Base-by-base conservation (phyloP, 2,797 vertebrate species). In the Atherinosoma microstoma region DNA sequence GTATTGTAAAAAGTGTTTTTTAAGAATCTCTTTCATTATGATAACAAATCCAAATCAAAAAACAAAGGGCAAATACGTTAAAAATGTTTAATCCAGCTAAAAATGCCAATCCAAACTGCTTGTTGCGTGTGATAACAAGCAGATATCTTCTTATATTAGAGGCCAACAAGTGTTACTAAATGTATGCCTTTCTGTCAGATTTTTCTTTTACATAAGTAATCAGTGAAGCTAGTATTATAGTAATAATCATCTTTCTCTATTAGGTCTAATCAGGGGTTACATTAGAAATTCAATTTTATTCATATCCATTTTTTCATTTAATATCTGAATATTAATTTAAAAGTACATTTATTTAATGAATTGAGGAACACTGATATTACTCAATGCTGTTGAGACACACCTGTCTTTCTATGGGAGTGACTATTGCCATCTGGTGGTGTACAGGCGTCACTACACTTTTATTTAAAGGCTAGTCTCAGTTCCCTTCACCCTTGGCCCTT, bases 371-470 rank as follows among this genome's bases (percentile, higher is more conserved):
- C 2, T 51, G n/a, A 11, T 18, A 47, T 45, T 45, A 18, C 16
- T 15, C 15, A n/a, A 18, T 16, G 36, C 36, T 47, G 45, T 47
- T 51, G 22, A 5, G 59, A 34, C 9, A 16, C 1, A 15, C 4
- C 13, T 16, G 4, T 2, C 34, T n/a, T 45, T 54, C 42, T 45
- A 34, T 15, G 20, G 6, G 64, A 13, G 62, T 13, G 10, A 61
- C 9, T 0, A 29, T 51, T 62, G 61, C 84, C 87, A 69, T 74
- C 91, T 90, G 54, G 75, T 84, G 90, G 83, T 51, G 22, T 0
- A 35, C 0, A 36, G 22, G 20, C 27, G 9, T 56, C 27, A 73
- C 73, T 70, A 67, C 80, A 82, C 1, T 13, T 57, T 57, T 16
- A 27, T 54, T 51, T 51, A 4, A 16, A 40, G 36, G 36, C 9